A percentile compares a stretch with the other conserved stretches of the same genome.
Evolutionary conservation across 2,888 invertebrate genomes (phyloP).

Genomic region (Trileptium ribeirensis): DNA sequence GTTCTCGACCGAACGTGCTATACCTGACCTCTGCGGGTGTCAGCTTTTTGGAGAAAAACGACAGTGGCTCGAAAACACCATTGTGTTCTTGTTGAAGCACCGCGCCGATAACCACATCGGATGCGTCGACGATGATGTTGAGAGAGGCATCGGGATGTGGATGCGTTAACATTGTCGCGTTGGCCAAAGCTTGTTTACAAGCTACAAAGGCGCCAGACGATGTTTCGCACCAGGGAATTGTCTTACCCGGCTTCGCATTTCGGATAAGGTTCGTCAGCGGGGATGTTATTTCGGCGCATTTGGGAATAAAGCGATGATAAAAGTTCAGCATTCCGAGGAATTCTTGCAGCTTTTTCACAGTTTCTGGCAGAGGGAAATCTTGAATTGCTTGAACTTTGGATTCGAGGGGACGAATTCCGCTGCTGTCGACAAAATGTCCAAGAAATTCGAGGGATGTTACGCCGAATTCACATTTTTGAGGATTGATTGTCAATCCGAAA

Average conservation of each 20-base stretch:
- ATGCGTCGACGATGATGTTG: not conserved
- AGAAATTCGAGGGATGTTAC: too few species aligned
- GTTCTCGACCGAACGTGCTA: not conserved
- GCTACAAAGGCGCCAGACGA: not conserved
- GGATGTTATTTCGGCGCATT: not conserved
- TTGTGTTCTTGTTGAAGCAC: not conserved
- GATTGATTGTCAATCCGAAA: too few species aligned
- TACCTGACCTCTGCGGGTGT: not conserved
- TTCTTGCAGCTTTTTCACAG: not conserved
- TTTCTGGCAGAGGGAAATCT: not conserved
- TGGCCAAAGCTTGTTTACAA: not conserved
- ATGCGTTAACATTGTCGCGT: not conserved
- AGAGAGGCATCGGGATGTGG: not conserved
- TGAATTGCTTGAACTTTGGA: not conserved
- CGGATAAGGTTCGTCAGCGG: not conserved
- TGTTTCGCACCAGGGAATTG: not conserved
- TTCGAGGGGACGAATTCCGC: not conserved
- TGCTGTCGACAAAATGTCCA: too few species aligned
- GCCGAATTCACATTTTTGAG: too few species aligned
- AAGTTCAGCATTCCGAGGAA: not conserved
- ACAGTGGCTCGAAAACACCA: not conserved
- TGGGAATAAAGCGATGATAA: not conserved
- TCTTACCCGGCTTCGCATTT: not conserved
- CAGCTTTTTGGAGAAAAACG: not conserved
- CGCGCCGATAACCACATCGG: not conserved